Evolutionary conservation across 2,888 invertebrate species (phyloP).

Genomic region (Cryptophagus acutangulus): DNA sequence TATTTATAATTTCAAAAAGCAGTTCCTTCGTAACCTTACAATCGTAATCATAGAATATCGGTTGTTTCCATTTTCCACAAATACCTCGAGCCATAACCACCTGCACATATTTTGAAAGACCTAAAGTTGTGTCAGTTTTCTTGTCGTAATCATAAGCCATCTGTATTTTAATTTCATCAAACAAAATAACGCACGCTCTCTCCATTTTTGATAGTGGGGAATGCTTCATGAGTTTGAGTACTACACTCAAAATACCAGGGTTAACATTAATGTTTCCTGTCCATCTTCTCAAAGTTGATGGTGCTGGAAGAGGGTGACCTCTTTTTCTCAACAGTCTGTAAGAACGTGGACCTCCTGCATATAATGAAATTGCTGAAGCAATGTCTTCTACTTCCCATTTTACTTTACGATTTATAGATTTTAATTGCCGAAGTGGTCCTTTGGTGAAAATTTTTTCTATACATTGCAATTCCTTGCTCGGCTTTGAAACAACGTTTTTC

Average conservation of each 20-base stretch:
- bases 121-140: constrained; percentile 17
- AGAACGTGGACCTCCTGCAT: too few relatives aligned
- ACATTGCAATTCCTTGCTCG: too few relatives aligned
- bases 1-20: constrained; percentile 17
- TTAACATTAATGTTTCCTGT: too few relatives aligned
- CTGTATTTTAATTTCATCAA: constrained; percentile 24
- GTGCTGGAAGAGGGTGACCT: too few relatives aligned
- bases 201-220: constrained; percentile 9
- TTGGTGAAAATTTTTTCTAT: too few relatives aligned
- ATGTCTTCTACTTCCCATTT: too few relatives aligned
- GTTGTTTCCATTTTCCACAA: constrained; percentile 17
- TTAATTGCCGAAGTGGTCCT: too few relatives aligned
- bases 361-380: too few relatives aligned
- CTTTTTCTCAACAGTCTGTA: too few relatives aligned
- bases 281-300: too few relatives aligned
- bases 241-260: constrained; percentile 8
- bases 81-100: constrained; percentile 19
- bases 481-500: too few relatives aligned
- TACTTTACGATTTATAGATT: too few relatives aligned
- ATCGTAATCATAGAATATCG: constrained; percentile 18
- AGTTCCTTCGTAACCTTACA: constrained; percentile 16
- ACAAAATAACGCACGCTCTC: constrained; percentile 16
- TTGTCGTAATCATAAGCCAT: constrained; percentile 19
- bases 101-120: constrained; percentile 16
- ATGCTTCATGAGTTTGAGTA: constrained; percentile 10